These are phyloP conservation scores for Sorex maritimensis DNA, from an alignment of 2,797 vertebrate species.

Conservation along the genomic window DNA sequence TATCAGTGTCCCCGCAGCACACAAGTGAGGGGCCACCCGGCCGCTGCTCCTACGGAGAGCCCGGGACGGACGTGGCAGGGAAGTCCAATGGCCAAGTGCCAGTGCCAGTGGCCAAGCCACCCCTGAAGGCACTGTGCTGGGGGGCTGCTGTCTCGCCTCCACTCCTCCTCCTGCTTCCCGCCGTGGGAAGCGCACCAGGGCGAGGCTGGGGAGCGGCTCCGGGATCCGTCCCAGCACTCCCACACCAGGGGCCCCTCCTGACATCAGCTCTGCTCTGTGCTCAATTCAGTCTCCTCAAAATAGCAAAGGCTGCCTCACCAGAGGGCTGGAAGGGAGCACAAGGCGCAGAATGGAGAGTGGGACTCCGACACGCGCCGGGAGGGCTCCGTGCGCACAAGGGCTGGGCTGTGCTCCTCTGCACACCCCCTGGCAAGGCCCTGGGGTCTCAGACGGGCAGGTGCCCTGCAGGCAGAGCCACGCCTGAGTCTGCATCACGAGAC, in stretches of 20 bases:
- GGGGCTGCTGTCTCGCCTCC: neutral
- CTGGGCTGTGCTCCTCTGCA: too few species aligned
- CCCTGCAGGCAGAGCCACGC: too few species aligned
- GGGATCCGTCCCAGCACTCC: neutral
- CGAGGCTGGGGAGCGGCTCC: neutral
- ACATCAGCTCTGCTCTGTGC: neutral
- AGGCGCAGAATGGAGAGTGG: rapidly evolving
- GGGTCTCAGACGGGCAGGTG: too few species aligned
- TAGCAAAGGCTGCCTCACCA: too few species aligned
- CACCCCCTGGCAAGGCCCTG: too few species aligned
- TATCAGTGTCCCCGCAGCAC: neutral
- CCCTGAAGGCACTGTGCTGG: too few species aligned
- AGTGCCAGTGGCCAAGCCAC: too few species aligned
- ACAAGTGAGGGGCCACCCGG: too few species aligned
- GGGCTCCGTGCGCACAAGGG: neutral
- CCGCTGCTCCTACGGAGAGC: neutral
- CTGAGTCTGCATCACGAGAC: too few species aligned
- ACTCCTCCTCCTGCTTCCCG: neutral
- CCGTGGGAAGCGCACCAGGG: neutral
- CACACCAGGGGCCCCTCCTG: neutral
- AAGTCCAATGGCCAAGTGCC: too few species aligned
- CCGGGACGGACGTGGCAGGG: too few species aligned
- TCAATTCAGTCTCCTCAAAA: neutral
- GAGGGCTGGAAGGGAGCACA: neutral
- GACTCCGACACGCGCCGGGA: too few species aligned